Base-by-base conservation (phyloP, 2,797 vertebrate genomes). In the Rhincodon typus region DNA sequence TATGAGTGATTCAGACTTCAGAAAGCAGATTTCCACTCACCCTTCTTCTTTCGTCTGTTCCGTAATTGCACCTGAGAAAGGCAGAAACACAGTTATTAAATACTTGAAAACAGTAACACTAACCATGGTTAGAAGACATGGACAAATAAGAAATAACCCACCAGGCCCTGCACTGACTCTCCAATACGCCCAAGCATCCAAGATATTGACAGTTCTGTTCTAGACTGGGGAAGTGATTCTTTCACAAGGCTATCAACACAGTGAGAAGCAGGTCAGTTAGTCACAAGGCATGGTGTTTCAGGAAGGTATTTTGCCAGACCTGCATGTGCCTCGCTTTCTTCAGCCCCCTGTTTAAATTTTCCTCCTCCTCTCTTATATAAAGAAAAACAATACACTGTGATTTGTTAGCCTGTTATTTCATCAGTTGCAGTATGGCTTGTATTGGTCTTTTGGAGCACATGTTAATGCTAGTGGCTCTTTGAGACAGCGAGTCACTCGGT, bases 31-130 rank as follows among this genome's bases (percentile, higher is more conserved):
- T 23, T 69, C 7, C 0, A 77, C 94, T 74, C 94, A 95, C 94
- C 94, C 34, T 95, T 95, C 53, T 94, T 94, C 69, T 72, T 95
- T 27, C 94, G 70, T 27, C 94, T 95, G 94, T 50, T 95, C 8
- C 94, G 94, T 77, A 95, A 77, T 53, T 53, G 42, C 67, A n/a
- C 27, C 94, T 95, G 94, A 74, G 74, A 94, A 50, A 77, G 46
- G 17, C 13, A 91, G 19, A 84, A 62, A 46, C 38, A 84, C 21
- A 42, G 21, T 84, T 42, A 67, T 38, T 93, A 23, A 42, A 69
- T 3, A 42, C 12, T 13, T 93, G 62, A 93, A 69, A 93, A 69
- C n/a, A 25, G 34, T 57, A 38, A 38, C 90, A 93, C 19, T 62
- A 91, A 19, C 57, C 15, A 42, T n/a, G 15, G 34, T 90, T 90